phyloP scores from a whole-genome alignment of 2,888 invertebrate species.

The Physocephala rufipes region DNA sequence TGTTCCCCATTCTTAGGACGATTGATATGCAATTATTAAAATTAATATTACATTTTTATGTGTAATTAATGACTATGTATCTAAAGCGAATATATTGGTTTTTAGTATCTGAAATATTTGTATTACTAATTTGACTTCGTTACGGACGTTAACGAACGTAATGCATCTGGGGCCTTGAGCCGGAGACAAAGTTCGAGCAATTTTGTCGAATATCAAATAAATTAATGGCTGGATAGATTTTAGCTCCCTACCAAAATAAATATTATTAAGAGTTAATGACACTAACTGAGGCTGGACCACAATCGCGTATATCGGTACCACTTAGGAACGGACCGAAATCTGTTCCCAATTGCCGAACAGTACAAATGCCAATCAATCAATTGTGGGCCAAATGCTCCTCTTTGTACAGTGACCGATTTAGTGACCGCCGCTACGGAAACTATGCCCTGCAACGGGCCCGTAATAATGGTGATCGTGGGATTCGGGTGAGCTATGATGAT shows the following conservation, averaged over 20 bases:
- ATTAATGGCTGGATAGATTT: conserved; percentile 70
- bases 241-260: conserved; percentile 77
- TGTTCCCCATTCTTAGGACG: conserved; percentile 79
- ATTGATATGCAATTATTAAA: conserved; percentile 69
- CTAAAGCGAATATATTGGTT: too few relatives aligned
- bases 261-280: conserved; percentile 76
- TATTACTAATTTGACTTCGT: too few relatives aligned
- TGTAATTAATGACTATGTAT: too few relatives aligned
- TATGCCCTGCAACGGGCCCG: conserved; percentile 79
- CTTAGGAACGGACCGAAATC: conserved; percentile 82
- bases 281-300: conserved; percentile 76
- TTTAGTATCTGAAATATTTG: too few relatives aligned
- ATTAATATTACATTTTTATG: too few relatives aligned
- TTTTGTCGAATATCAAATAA: conserved; percentile 73
- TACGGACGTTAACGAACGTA: too few relatives aligned
- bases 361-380: conserved; percentile 66
- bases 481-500: conserved; percentile 86
- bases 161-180: too few relatives aligned
- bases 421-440: conserved; percentile 79
- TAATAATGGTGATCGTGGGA: conserved; percentile 72
- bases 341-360: conserved; percentile 72
- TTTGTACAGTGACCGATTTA: conserved; percentile 81
- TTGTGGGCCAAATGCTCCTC: conserved; percentile 71
- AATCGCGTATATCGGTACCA: conserved; percentile 75
- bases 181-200: too few relatives aligned